Base-by-base conservation (phyloP, 2,888 invertebrate species). In the Tortrix viridana region DNA sequence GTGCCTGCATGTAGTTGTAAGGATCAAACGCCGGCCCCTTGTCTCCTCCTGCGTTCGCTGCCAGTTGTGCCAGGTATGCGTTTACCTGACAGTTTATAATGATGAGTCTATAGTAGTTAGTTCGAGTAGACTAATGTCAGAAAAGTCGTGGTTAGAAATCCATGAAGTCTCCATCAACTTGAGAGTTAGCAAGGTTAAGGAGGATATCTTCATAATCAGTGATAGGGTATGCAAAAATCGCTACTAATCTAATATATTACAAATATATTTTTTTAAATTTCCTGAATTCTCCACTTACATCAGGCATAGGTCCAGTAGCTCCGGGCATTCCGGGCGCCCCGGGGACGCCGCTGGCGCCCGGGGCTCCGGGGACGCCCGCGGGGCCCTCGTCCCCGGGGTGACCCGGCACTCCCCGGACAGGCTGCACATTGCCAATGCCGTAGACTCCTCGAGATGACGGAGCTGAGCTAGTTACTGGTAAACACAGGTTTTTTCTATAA, bases 1-100 rank as follows among this genome's bases (percentile, higher is more conserved):
- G 95, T 18, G 96, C 95, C 85, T 96, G 96, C 81, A 97, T 86
- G 83, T 96, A 97, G 74, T 95, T 94, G 74, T 95, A 96, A 0
- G 95, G 95, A 46, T 94, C 93, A 47, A 92, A 93, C 0, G 93
- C 90, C 0, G 96, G 96, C 0, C 97, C 97, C 83, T 97, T 97
- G 73, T 97, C 97, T 7, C 95, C 94, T 1, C 94, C 93, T 74
- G 95, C 94, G 6, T 95, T 93, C 37, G 95, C 90, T 0, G 96
- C 95, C 67, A 97, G 83, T 85, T 96, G 96, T 67, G 95, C 94
- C 71, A 96, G 94, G 79, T 97, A 97, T 19, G 93, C 86, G n/a
- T 95, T 93, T 23, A 96, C 92, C 95, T 95, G 66, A 14, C 19
- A 19, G 6, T 50, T 32, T 32, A 12, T 9, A 26, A 26, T 32